A percentile compares a stretch with the other conserved stretches of the same genome.
These are phyloP conservation scores for Porites cylindrica DNA, from an alignment of 92 coral and sea anemone genomes.

Conservation along the genomic window DNA sequence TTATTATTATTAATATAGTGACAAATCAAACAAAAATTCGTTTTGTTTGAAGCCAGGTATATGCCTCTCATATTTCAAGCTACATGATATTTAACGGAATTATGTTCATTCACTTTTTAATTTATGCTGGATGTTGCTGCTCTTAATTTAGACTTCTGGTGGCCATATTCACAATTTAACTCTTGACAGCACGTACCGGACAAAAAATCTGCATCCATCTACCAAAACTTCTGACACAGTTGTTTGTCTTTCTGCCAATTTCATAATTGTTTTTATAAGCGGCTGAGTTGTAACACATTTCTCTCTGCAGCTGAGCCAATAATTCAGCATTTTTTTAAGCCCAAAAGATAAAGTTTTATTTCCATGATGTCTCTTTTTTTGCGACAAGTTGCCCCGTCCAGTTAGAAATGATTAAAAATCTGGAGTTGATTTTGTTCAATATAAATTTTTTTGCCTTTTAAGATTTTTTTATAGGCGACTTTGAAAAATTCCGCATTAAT, in stretches of 20 bases:
- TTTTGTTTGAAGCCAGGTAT: not conserved
- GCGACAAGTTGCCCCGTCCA: constrained; percentile 12
- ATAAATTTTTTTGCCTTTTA: not conserved
- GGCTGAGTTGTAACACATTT: not conserved
- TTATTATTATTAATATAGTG: no score
- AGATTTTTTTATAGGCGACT: no score
- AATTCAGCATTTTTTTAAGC: not conserved
- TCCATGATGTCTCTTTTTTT: not conserved
- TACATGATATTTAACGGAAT: not conserved
- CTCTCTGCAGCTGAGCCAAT: not conserved
- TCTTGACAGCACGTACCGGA: constrained; percentile 1
- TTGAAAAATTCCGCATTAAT: no score
- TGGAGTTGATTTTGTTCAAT: no score
- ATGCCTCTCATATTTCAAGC: not conserved
- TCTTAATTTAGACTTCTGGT: not conserved
- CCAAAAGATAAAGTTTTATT: not conserved
- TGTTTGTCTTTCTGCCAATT: not conserved
- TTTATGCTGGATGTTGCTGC: not conserved
- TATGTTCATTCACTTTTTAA: not conserved
- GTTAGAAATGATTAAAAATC: not conserved
- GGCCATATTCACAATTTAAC: not conserved
- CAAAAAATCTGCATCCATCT: not conserved
- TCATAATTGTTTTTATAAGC: not conserved
- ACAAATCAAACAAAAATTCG: not conserved
- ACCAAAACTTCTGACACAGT: not conserved